Evolutionary conservation across 2,797 vertebrate genomes (phyloP).

Genomic region (Semaprochilodus insignis): DNA sequence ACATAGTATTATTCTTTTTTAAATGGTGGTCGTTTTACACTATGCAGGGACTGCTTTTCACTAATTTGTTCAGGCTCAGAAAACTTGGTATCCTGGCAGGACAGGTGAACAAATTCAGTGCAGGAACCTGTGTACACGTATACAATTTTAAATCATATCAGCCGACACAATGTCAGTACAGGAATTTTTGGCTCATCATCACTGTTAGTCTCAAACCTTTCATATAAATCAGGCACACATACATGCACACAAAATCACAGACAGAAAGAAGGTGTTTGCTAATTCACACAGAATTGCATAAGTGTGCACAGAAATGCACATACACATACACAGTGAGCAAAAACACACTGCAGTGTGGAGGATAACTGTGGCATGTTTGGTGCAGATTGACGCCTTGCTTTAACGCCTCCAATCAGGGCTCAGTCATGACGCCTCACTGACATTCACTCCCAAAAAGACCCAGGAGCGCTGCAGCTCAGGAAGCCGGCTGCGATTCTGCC

Average conservation of each 20-base stretch:
- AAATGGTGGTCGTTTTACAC: too few relatives aligned
- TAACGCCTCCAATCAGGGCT: constrained; percentile 63
- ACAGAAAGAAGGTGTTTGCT: background rate
- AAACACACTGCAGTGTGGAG: background rate
- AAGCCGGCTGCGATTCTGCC: constrained; percentile 11
- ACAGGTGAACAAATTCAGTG: too few relatives aligned
- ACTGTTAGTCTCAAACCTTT: background rate
- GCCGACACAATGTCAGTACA: background rate
- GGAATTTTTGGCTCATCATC: background rate
- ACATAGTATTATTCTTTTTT: too few relatives aligned
- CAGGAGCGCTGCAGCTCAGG: constrained; percentile 34
- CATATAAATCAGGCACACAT: background rate
- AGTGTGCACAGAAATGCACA: background rate
- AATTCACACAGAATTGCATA: background rate
- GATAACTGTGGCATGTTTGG: constrained; percentile 58
- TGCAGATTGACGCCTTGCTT: constrained; percentile 53
- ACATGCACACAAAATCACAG: background rate
- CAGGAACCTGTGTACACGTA: too few relatives aligned
- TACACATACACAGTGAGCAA: constrained; percentile 7
- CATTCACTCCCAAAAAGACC: constrained; percentile 64
- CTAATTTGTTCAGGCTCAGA: too few relatives aligned
- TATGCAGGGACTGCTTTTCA: too few relatives aligned
- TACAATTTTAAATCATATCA: too few relatives aligned
- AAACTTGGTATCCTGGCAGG: too few relatives aligned
- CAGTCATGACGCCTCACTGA: constrained; percentile 61